Evolutionary conservation across 1,140 invertebrate species (phyloP).

Genomic region (Sycobia sp.): DNA sequence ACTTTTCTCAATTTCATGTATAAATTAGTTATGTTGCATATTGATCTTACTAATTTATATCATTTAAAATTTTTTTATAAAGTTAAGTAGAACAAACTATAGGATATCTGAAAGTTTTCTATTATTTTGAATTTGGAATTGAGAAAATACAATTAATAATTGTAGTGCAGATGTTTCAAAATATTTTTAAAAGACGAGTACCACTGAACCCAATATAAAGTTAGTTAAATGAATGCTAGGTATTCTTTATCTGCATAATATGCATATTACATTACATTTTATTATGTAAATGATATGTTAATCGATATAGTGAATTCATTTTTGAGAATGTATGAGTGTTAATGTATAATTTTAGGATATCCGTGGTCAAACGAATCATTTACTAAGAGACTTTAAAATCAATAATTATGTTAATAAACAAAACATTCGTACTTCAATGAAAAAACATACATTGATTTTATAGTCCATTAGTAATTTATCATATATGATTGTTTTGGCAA

Average conservation of each 20-base stretch:
- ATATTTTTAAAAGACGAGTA: slow-evolving; percentile 1
- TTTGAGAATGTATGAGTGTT: slow-evolving; percentile 14
- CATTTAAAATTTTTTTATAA: slow-evolving; percentile 2
- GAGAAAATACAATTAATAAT: too few relatives aligned
- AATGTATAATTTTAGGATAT: slow-evolving; percentile 32
- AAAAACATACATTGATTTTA: slow-evolving; percentile 17
- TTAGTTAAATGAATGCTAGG: slow-evolving; percentile 26
- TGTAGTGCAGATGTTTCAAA: slow-evolving; percentile 2
- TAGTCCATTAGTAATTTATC: slow-evolving; percentile 20
- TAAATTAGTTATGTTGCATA: neutral
- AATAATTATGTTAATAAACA: neutral
- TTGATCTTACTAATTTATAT: neutral
- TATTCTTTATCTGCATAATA: slow-evolving; percentile 29
- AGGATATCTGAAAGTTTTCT: too few relatives aligned
- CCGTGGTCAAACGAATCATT: slow-evolving; percentile 27
- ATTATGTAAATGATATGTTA: slow-evolving; percentile 23
- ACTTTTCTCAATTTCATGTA: slow-evolving; percentile 5
- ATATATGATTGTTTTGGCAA: slow-evolving; percentile 21
- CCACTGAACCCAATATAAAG: slow-evolving; percentile 20
- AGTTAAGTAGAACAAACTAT: too few relatives aligned
- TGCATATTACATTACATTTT: slow-evolving; percentile 28
- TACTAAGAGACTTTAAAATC: slow-evolving; percentile 30
- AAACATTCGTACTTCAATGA: neutral
- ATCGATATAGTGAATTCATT: slow-evolving; percentile 16
- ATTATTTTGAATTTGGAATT: too few relatives aligned